Evolutionary conservation across 2,113 vertebrate genomes (phyloP).

Genomic region (Lepus timidus): DNA sequence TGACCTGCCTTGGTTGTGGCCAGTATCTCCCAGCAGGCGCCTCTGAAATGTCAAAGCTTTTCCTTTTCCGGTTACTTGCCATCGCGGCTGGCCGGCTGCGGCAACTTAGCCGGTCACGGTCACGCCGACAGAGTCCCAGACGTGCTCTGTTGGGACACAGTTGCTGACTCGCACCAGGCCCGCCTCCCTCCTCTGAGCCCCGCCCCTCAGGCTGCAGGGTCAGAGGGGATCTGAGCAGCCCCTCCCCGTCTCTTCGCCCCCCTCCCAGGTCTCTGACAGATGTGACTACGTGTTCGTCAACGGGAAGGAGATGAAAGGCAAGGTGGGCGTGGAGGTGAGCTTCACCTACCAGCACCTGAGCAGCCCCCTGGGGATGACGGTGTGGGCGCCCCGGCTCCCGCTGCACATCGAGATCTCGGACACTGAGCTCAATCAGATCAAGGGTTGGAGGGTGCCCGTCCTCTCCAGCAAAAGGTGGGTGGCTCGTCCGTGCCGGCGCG

Average conservation of each 20-base stretch:
- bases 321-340: conserved; percentile 92
- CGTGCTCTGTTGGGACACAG: rapidly evolving
- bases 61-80: neutral
- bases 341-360: conserved; percentile 97
- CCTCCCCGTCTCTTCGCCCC: neutral
- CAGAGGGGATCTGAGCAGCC: neutral
- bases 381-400: conserved; percentile 95
- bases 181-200: neutral
- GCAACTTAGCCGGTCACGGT: no score
- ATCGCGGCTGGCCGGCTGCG: neutral
- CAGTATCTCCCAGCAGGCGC: no score
- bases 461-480: conserved; percentile 93
- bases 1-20: neutral
- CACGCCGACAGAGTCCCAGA: rapidly evolving
- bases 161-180: neutral
- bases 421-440: conserved; percentile 96
- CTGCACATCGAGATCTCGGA: conserved; percentile 97
- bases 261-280: conserved; percentile 93
- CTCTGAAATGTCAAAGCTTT: no score
- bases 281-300: conserved; percentile 97
- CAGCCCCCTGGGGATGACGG: conserved; percentile 92
- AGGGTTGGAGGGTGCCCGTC: conserved; percentile 96
- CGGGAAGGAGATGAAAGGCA: conserved; percentile 96
- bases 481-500: neutral
- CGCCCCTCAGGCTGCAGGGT: neutral